Evolutionary conservation across 2,888 invertebrate genomes (phyloP).

Genomic region (Pyrochroa serraticornis): DNA sequence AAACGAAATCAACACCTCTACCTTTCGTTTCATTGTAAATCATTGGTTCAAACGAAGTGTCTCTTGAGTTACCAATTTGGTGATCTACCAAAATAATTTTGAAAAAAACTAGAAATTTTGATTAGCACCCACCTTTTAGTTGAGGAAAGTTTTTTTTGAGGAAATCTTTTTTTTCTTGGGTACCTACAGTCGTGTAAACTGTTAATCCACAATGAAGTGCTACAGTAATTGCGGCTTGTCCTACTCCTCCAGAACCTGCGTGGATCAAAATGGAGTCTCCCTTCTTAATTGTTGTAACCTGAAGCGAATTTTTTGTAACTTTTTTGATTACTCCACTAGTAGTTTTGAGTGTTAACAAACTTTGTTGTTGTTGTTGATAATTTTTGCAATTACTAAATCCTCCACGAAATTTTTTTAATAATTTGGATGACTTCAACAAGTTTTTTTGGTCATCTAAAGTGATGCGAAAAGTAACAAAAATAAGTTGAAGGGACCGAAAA

Average conservation of each 20-base stretch:
- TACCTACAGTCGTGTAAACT: constrained; percentile 75
- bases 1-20: constrained; percentile 68
- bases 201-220: constrained; percentile 69
- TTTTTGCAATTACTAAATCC: too few species aligned
- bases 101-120: not conserved
- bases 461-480: constrained; percentile 52
- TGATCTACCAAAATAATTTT: constrained; percentile 10
- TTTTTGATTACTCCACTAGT: too few species aligned
- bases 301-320: too few species aligned
- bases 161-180: constrained; percentile 67
- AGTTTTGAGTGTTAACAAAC: too few species aligned
- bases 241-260: constrained; percentile 67
- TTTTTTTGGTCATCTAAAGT: constrained; percentile 2
- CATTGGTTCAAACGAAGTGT: constrained; percentile 85
- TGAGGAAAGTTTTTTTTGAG: constrained; percentile 62
- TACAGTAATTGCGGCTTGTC: constrained; percentile 77
- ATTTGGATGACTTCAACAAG: too few species aligned
- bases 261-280: constrained; percentile 60
- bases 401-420: too few species aligned
- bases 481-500: constrained; percentile 6
- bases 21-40: constrained; percentile 81
- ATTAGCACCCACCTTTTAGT: constrained; percentile 33
- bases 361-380: too few species aligned
- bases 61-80: constrained; percentile 74
- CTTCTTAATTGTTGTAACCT: not conserved